These are phyloP conservation scores for Malaclemys terrapin DNA, from an alignment of 2,113 vertebrate species.

Conservation along the genomic window DNA sequence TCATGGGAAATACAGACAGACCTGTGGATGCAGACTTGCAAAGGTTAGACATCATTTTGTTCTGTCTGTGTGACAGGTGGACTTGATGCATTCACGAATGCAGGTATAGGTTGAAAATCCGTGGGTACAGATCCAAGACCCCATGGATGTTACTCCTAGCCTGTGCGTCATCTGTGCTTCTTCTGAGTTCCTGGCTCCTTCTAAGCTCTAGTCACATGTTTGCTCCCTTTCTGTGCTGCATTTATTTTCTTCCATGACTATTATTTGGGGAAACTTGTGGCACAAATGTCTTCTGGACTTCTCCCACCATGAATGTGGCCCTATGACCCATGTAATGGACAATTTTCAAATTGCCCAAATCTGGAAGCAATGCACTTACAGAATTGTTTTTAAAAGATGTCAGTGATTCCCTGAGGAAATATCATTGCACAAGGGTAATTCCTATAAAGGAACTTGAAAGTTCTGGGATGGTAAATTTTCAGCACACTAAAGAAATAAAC, in stretches of 20 bases:
- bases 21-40: background rate
- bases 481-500: background rate
- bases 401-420: conserved; percentile 24
- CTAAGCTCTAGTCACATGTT: background rate
- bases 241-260: background rate
- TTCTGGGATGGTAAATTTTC: conserved; percentile 5
- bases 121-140: background rate
- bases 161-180: background rate
- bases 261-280: background rate
- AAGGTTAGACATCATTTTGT: background rate
- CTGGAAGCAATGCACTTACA: background rate
- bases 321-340: background rate
- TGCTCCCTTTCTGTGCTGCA: background rate
- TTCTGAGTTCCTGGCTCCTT: background rate
- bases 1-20: background rate
- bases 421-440: conserved; percentile 15
- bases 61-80: background rate
- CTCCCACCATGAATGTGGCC: background rate
- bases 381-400: background rate
- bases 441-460: background rate
- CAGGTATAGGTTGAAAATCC: background rate
- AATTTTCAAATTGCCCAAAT: background rate
- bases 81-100: background rate
- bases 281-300: background rate
- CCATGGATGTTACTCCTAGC: background rate